phyloP scores from a whole-genome alignment of 2,797 vertebrate species.

The Lacerta bilineata region DNA sequence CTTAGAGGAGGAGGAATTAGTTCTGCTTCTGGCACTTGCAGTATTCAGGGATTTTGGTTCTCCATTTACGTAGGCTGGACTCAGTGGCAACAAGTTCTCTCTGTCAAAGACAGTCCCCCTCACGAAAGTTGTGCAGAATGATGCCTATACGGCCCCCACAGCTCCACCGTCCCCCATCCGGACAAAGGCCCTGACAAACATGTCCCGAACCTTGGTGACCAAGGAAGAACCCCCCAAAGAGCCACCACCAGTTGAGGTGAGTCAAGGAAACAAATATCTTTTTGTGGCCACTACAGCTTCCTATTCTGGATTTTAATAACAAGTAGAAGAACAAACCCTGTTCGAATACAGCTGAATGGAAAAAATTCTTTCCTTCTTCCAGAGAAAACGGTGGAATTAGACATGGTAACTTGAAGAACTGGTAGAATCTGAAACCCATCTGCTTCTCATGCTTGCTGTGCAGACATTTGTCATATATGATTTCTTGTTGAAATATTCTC shows the following conservation, averaged over 20 bases:
- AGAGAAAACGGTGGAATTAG: neutral
- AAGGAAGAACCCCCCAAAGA: slow-evolving; percentile 84
- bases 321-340: neutral
- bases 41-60: slow-evolving; percentile 41
- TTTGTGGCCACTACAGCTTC: neutral
- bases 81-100: slow-evolving; percentile 84
- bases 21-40: slow-evolving; percentile 15
- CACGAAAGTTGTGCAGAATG: slow-evolving; percentile 98
- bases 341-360: neutral
- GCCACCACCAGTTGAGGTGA: slow-evolving; percentile 78
- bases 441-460: neutral
- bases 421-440: neutral
- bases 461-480: neutral
- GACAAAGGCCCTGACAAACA: slow-evolving; percentile 82
- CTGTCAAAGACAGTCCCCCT: slow-evolving; percentile 86
- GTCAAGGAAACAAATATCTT: slow-evolving; percentile 44
- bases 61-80: slow-evolving; percentile 79
- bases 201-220: slow-evolving; percentile 89
- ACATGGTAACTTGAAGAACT: neutral
- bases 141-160: slow-evolving; percentile 89
- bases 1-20: neutral
- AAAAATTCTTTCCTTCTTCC: neutral
- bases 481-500: slow-evolving; percentile 25
- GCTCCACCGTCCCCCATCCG: slow-evolving; percentile 74
- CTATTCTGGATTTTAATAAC: neutral